A percentile compares a stretch with the other conserved stretches of the same genome.
These are phyloP conservation scores for Eucera pruinosa DNA, from an alignment of 2,888 invertebrate species.

Conservation along the genomic window DNA sequence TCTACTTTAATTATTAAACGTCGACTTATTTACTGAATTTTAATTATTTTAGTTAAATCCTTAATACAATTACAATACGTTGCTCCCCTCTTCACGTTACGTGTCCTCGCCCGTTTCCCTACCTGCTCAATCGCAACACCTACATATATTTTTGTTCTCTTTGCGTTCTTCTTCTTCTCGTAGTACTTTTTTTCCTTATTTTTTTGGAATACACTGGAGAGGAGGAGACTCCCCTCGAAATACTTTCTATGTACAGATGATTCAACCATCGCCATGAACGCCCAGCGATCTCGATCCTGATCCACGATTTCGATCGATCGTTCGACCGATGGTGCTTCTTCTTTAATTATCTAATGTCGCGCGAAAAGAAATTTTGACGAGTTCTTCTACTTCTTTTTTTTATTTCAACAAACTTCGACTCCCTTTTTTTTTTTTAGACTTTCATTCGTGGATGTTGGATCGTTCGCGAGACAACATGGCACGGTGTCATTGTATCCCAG, in stretches of 20 bases:
- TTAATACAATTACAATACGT: slow-evolving; percentile 78
- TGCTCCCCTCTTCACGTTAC: slow-evolving; percentile 71
- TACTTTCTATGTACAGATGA: slow-evolving; percentile 54
- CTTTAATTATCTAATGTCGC: background rate
- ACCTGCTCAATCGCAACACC: slow-evolving; percentile 66
- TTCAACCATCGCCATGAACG: slow-evolving; percentile 32
- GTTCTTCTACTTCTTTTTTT: background rate
- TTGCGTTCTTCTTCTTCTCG: background rate
- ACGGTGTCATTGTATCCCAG: slow-evolving; percentile 47
- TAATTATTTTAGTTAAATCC: slow-evolving; percentile 77
- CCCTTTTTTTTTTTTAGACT: background rate
- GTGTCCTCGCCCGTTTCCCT: slow-evolving; percentile 65
- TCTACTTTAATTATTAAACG: slow-evolving; percentile 83
- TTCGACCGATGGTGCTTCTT: too few relatives aligned
- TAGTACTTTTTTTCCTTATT: slow-evolving; percentile 18
- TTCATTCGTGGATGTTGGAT: background rate
- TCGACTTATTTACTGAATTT: slow-evolving; percentile 80
- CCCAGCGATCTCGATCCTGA: slow-evolving; percentile 19
- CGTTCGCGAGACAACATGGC: slow-evolving; percentile 51
- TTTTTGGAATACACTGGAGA: slow-evolving; percentile 51
- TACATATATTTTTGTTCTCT: slow-evolving; percentile 27
- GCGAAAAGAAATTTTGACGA: background rate
- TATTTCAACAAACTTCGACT: background rate
- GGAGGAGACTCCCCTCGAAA: slow-evolving; percentile 2
- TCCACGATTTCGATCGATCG: background rate